Base-by-base conservation (phyloP, 2,888 invertebrate species). In the Cheilosia impressa region DNA sequence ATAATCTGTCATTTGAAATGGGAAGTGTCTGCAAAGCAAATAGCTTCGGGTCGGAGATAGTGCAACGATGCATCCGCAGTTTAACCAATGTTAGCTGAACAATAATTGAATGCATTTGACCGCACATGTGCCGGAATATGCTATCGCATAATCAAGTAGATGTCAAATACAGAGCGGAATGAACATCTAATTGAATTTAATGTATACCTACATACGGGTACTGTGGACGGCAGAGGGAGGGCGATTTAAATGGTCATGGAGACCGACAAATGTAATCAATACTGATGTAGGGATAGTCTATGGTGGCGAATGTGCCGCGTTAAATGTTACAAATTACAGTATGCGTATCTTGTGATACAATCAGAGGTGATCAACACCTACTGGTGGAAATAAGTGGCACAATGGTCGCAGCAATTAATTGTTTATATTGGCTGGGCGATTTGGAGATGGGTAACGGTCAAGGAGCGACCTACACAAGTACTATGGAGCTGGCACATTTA, bases 201-300 rank as follows among this genome's bases (percentile, higher is more conserved):
- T 43, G 27, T 27, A 24, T 24, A 52, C 13, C 19, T 34, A 17
- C 3, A n/a, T 5, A 9, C 1, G 31, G 4, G 9, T n/a, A 13
- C 1, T 31, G n/a, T 7, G 27, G 9, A 15, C 24, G n/a, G 15
- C 9, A 17, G 17, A 38, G 47, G 19, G 34, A 31, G 75, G 45
- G 62, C 45, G 58, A 58, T 50, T 58, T 69, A 57, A 68, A 60
- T 47, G 65, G 24, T 66, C 55, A 72, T 43, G 34, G 55, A 63
- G 62, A n/a, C 47, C 66, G 75, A 75, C 73, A 63, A 68, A 45
- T 63, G 62, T 58, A 80, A 75, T 80, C 62, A 66, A 79, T 66
- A 45, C 41, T 57, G 31, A 38, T 38, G 57, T 41, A 38, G 34
- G 22, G n/a, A 38, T n/a, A 24, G n/a, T 1, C 6, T 27, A 7